A percentile compares a stretch with the other conserved stretches of the same genome.
These are phyloP conservation scores for Malurus leucopterus DNA, from an alignment of 2,797 vertebrate genomes.

Conservation along the genomic window DNA sequence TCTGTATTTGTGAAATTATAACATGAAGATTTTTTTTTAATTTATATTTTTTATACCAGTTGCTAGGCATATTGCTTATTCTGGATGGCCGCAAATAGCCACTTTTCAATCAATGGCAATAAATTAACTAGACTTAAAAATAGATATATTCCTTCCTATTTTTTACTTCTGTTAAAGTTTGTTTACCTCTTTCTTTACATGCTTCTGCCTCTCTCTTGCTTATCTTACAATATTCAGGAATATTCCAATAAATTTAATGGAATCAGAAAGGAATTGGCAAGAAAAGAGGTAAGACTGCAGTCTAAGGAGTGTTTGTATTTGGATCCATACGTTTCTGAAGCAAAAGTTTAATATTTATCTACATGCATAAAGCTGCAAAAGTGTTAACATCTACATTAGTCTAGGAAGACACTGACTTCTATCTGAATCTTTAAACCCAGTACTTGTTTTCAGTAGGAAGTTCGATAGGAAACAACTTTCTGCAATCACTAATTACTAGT, in stretches of 20 bases:
- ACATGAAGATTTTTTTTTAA: neutral
- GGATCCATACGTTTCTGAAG: constrained; percentile 46
- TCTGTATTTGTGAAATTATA: neutral
- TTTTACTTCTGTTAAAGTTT: constrained; percentile 54
- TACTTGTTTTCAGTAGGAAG: constrained; percentile 7
- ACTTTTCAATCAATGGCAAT: neutral
- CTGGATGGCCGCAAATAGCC: neutral
- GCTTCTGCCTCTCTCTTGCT: constrained; percentile 73
- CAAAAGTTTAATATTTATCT: constrained; percentile 23
- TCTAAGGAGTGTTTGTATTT: constrained; percentile 53
- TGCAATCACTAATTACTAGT: neutral
- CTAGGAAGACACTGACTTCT: neutral
- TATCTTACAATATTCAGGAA: constrained; percentile 69
- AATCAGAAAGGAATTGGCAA: constrained; percentile 73
- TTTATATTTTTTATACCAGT: neutral
- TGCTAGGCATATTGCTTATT: neutral
- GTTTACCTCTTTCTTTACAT: constrained; percentile 72
- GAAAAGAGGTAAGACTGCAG: constrained; percentile 70
- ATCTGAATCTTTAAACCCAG: neutral
- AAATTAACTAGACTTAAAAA: neutral
- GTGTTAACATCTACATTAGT: constrained; percentile 1
- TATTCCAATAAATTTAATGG: constrained; percentile 74
- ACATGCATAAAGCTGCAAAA: constrained; percentile 3
- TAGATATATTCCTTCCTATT: constrained; percentile 35
- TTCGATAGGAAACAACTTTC: constrained; percentile 9